Conservation (phyloP, 2,888 invertebrate genomes). For the Allophyes oxyacanthae region DNA sequence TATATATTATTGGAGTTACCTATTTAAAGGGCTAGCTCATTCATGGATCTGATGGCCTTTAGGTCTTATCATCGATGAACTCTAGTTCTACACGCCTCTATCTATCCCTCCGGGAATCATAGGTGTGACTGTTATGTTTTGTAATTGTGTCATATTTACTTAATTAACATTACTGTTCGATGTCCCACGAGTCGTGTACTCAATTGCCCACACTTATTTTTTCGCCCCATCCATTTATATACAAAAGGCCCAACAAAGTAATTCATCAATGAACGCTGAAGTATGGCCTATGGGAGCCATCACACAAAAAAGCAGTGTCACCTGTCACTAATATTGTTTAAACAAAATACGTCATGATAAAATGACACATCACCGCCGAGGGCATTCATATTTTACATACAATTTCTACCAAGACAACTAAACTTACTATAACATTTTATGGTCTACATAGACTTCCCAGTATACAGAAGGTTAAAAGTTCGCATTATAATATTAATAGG, state of each 20-base stretch:
- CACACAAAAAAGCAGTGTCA: constrained; percentile 12
- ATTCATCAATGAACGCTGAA: constrained; percentile 30
- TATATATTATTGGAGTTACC: neutral
- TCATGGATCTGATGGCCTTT: too few relatives aligned
- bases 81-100: constrained; percentile 17
- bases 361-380: neutral
- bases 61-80: constrained; percentile 16
- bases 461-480: constrained; percentile 12
- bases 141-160: constrained; percentile 38
- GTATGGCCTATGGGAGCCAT: constrained; percentile 4
- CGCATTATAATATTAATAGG: too few relatives aligned
- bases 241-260: constrained; percentile 17
- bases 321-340: constrained; percentile 9
- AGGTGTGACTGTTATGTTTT: constrained; percentile 20
- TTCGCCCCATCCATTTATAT: constrained; percentile 17
- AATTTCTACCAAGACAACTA: neutral
- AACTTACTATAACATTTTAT: too few relatives aligned
- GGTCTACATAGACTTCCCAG: neutral
- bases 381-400: neutral
- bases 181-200: constrained; percentile 8
- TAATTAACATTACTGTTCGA: constrained; percentile 40
- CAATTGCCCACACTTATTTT: constrained; percentile 2
- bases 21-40: too few relatives aligned
- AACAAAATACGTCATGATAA: constrained; percentile 10
- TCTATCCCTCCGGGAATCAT: constrained; percentile 19